Base-by-base conservation (phyloP, 37 sponge, comb jelly and placozoan genomes). In the Diacarnus erythraeanus region DNA sequence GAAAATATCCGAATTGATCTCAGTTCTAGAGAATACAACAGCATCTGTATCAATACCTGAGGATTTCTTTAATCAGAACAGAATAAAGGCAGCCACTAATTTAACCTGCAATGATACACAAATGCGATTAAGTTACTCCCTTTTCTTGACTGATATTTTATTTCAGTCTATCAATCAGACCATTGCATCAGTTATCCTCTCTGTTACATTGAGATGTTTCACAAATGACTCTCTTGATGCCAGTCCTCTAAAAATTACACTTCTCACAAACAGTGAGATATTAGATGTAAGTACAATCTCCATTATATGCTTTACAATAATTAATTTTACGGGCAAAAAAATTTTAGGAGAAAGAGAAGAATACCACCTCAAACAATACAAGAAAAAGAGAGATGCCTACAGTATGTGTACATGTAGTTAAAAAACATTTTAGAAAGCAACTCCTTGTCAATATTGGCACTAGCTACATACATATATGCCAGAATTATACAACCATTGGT, bases 61-160 rank as follows among this genome's bases (percentile, higher is more conserved):
- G 23, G 20, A 59, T 39, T 31, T 76, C 10, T 5, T 76, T 9
- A 26, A 58, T 33, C 1, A 59, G 3, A 36, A 36, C 61, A 37
- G 2, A 35, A 66, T 5, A 27, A 9, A 8, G 36, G 31, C 34
- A 66, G 20, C 20, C 20, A 66, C 20, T 20, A 21, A 43, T 18
- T 74, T 20, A 27, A 6, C 26, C 51, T 47, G 10, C 51, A 27
- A n/a, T 41, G 2, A 1, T 43, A 40, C 42, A 37, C 61, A 58
- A n/a, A n/a, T n/a, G 30, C 61, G 78, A 42, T 4, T 78, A 22
- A 78, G 47, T 31, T 65, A 78, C 33, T 71, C 42, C 59, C 63
- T 81, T 10, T 81, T 81, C 44, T 3, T 59, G 15, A 61, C 72
- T 72, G 72, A 81, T 33, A 57, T 42, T 0, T 38, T 81, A 42